phyloP scores from a whole-genome alignment of 2,797 vertebrate species.

The Melanogrammus aeglefinus region DNA sequence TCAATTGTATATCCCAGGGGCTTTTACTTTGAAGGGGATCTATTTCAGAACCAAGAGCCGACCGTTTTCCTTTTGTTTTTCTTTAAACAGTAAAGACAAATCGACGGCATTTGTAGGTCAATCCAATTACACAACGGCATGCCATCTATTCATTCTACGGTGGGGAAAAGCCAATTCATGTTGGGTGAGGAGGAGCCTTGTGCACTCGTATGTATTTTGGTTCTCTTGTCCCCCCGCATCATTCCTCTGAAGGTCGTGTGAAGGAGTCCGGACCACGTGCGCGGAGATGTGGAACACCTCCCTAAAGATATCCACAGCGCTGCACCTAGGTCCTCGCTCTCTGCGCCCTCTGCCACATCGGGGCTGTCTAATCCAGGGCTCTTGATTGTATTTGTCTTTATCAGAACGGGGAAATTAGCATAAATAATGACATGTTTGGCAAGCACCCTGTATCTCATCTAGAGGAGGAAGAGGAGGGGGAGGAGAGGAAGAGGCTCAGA shows the following conservation, averaged over 20 bases:
- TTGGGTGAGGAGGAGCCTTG: neutral
- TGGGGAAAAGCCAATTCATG: neutral
- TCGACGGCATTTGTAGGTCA: neutral
- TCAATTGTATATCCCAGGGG: conserved; percentile 16
- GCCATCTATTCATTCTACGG: neutral
- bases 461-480: conserved; percentile 15
- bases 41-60: conserved; percentile 32
- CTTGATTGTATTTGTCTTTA: conserved; percentile 10
- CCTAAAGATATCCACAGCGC: neutral
- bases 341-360: conserved; percentile 21
- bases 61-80: neutral
- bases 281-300: neutral
- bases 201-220: neutral
- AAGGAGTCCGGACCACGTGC: neutral
- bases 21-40: conserved; percentile 34
- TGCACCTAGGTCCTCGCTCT: neutral
- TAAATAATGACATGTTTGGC: conserved; percentile 59
- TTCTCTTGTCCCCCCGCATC: neutral
- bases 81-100: neutral
- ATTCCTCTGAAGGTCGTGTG: conserved; percentile 1
- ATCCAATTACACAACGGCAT: neutral
- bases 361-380: conserved; percentile 37
- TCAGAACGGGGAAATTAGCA: conserved; percentile 55
- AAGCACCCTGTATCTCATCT: conserved; percentile 61
- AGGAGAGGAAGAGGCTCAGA: neutral